phyloP scores from a whole-genome alignment of 2,113 vertebrate genomes.

The Urocolius indicus region DNA sequence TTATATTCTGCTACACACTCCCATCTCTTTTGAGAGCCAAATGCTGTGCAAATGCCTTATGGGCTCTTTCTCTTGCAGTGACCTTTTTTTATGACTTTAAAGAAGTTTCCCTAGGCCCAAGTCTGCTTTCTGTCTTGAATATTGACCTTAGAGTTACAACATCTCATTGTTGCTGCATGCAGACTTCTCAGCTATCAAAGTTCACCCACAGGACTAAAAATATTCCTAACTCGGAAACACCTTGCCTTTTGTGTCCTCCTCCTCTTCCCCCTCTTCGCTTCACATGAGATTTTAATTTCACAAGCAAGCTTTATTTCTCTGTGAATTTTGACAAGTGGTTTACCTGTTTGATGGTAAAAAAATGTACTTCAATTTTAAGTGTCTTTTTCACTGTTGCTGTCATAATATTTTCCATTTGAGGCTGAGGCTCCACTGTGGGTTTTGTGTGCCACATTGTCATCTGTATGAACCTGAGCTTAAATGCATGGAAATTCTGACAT shows the following conservation, averaged over 20 bases:
- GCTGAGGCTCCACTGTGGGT: constrained; percentile 60
- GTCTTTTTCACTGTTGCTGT: constrained; percentile 58
- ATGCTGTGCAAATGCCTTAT: not conserved
- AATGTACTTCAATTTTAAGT: constrained; percentile 45
- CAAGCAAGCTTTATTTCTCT: not conserved
- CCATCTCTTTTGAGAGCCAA: constrained; percentile 35
- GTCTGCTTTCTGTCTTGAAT: constrained; percentile 53
- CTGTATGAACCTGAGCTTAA: constrained; percentile 44
- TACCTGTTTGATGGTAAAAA: constrained; percentile 62
- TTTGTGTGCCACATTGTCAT: constrained; percentile 56
- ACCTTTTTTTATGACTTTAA: constrained; percentile 52
- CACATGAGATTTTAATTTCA: constrained; percentile 16
- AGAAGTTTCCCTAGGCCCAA: constrained; percentile 48
- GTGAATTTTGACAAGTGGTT: not conserved
- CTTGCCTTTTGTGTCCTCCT: constrained; percentile 2
- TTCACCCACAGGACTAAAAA: constrained; percentile 42
- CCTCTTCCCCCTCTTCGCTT: not conserved
- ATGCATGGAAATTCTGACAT: constrained; percentile 60
- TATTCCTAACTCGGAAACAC: constrained; percentile 37
- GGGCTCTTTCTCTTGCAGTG: constrained; percentile 34
- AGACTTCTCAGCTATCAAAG: constrained; percentile 55
- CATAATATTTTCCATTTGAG: constrained; percentile 63
- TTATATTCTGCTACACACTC: constrained; percentile 37
- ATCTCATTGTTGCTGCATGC: not conserved
- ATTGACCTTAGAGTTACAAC: constrained; percentile 58